Conservation (phyloP, 2,888 invertebrate genomes). For the Eilema sororculum region DNA sequence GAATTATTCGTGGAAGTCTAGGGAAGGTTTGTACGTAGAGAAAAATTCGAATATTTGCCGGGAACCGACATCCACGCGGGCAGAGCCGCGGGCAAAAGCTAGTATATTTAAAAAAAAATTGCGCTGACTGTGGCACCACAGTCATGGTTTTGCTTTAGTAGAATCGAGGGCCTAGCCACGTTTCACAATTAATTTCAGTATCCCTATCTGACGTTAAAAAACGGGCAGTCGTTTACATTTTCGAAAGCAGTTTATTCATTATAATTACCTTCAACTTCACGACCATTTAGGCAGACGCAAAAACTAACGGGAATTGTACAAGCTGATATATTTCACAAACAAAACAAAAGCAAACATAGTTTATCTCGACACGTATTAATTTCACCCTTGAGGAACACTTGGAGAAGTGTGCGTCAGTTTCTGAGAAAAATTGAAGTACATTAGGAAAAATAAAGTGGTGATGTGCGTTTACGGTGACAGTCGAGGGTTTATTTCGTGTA, state of each 20-base stretch:
- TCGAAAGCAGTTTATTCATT: not conserved
- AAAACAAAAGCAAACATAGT: slow-evolving; percentile 4
- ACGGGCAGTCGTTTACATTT: not conserved
- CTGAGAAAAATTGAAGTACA: slow-evolving; percentile 3
- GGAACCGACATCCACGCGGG: no score
- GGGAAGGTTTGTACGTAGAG: no score
- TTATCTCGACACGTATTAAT: slow-evolving; percentile 5
- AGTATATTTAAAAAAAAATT: no score
- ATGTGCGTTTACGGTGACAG: slow-evolving; percentile 1
- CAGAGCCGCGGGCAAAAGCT: no score
- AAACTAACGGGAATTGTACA: not conserved
- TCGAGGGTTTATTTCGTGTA: not conserved
- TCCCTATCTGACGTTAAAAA: not conserved
- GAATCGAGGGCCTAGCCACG: not conserved
- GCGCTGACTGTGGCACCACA: no score
- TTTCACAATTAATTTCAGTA: not conserved
- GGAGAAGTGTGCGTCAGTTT: slow-evolving; percentile 2
- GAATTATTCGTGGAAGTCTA: no score
- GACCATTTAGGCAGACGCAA: not conserved
- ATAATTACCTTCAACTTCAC: not conserved
- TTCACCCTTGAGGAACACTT: not conserved
- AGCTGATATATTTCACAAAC: not conserved
- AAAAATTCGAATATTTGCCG: no score
- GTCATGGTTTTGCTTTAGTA: no score
- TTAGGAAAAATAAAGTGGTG: slow-evolving; percentile 5